Percentiles rank a stretch among this genome's conserved stretches.
Conservation (phyloP, 30 jellyfish, hydroid and myxozoan species). For the Turritopsis rubra region DNA sequence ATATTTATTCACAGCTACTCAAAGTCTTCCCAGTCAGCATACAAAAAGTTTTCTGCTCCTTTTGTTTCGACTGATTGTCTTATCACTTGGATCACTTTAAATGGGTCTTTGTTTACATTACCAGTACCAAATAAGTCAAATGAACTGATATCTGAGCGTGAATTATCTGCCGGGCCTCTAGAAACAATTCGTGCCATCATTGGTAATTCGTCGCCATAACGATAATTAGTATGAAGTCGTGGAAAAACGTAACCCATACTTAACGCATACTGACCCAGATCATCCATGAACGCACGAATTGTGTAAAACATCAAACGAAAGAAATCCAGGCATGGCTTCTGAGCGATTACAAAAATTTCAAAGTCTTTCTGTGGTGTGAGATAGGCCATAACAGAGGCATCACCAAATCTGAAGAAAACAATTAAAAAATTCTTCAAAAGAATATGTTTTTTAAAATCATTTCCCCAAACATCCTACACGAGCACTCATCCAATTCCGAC, state of each 20-base stretch:
- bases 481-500: too few species aligned
- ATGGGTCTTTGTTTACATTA: conserved; percentile 78
- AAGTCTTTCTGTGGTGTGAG: conserved; percentile 84
- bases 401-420: conserved; percentile 6
- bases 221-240: conserved; percentile 29
- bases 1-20: background rate
- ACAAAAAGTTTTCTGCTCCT: conserved; percentile 25
- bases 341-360: conserved; percentile 46
- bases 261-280: conserved; percentile 49
- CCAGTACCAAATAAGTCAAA: conserved; percentile 92
- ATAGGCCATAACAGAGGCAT: conserved; percentile 23
- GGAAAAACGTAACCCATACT: conserved; percentile 92
- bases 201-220: conserved; percentile 56
- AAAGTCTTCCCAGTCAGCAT: conserved; percentile 17
- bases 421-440: background rate
- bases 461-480: too few species aligned
- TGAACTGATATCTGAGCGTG: conserved; percentile 78
- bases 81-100: conserved; percentile 43
- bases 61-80: conserved; percentile 39
- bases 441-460: background rate
- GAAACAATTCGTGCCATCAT: conserved; percentile 58
- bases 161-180: conserved; percentile 59
- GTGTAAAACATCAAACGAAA: conserved; percentile 56
- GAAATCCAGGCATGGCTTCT: conserved; percentile 55
- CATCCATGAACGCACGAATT: conserved; percentile 67